Percentiles rank a stretch among this genome's conserved stretches.
These are phyloP conservation scores for Caenorhabditis inopinata DNA, from an alignment of 1,140 invertebrate genomes.

Conservation along the genomic window DNA sequence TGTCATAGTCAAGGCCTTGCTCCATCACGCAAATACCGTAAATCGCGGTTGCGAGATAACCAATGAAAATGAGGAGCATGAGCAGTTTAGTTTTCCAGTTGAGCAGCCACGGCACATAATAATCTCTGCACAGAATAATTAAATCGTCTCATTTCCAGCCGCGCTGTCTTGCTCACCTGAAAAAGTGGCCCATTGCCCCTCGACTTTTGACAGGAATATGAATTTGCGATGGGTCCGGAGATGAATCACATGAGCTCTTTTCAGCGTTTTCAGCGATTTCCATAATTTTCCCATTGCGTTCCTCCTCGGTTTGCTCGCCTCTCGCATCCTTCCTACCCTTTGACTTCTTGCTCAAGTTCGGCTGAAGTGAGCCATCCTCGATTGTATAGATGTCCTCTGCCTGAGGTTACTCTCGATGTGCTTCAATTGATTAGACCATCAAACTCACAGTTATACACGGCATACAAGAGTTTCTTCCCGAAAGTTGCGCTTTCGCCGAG, in stretches of 20 bases:
- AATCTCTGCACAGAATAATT: too few relatives aligned
- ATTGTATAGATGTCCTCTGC: constrained; percentile 32
- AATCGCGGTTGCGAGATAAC: constrained; percentile 62
- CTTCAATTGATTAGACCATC: constrained; percentile 34
- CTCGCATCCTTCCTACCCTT: background rate
- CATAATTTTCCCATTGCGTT: background rate
- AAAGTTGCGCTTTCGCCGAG: constrained; percentile 64
- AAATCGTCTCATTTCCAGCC: constrained; percentile 19
- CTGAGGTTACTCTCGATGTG: background rate
- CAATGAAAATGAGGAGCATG: constrained; percentile 64
- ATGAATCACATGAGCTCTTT: constrained; percentile 22
- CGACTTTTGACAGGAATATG: constrained; percentile 54
- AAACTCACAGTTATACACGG: constrained; percentile 56
- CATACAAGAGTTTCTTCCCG: constrained; percentile 64
- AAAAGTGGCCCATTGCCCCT: constrained; percentile 62
- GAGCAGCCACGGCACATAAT: constrained; percentile 63
- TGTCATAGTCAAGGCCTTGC: constrained; percentile 67
- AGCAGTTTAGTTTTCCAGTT: constrained; percentile 59
- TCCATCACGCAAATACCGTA: constrained; percentile 66
- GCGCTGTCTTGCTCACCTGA: constrained; percentile 49
- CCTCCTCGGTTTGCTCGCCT: background rate
- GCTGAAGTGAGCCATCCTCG: constrained; percentile 22
- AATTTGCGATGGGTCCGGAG: constrained; percentile 53
- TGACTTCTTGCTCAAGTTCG: background rate
- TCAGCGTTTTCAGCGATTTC: background rate